These are phyloP conservation scores for Leptobrachium ailaonicum DNA, from an alignment of 2,113 vertebrate genomes.

Conservation along the genomic window DNA sequence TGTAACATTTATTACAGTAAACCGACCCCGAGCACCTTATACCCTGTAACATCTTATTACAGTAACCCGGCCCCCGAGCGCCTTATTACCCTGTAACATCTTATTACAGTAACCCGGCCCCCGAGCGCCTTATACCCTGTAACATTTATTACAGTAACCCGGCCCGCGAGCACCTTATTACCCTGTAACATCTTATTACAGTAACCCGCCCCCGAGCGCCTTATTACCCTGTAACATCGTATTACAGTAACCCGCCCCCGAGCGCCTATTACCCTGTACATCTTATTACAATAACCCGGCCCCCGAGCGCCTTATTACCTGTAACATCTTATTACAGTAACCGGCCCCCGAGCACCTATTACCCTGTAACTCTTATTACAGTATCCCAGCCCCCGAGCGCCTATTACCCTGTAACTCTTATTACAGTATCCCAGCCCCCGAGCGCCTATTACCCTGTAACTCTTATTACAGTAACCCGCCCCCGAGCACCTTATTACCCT, in stretches of 20 bases:
- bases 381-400: too few relatives aligned
- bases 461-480: conserved; percentile 16
- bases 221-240: conserved; percentile 3
- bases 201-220: too few relatives aligned
- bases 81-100: not conserved
- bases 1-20: too few relatives aligned
- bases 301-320: not conserved
- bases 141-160: too few relatives aligned
- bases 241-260: conserved; percentile 20
- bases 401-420: too few relatives aligned
- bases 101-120: conserved; percentile 23
- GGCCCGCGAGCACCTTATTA: too few relatives aligned
- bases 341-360: too few relatives aligned
- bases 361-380: too few relatives aligned
- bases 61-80: too few relatives aligned
- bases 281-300: not conserved
- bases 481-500: not conserved
- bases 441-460: not conserved
- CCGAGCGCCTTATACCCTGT: not conserved
- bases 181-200: not conserved
- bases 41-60: too few relatives aligned
- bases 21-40: too few relatives aligned
- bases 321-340: not conserved
- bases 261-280: not conserved
- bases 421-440: too few relatives aligned